Evolutionary conservation across 2,888 invertebrate species (phyloP), one percentile per base, ranked within the genome.

Genomic region (Lissonota sp.): DNA sequence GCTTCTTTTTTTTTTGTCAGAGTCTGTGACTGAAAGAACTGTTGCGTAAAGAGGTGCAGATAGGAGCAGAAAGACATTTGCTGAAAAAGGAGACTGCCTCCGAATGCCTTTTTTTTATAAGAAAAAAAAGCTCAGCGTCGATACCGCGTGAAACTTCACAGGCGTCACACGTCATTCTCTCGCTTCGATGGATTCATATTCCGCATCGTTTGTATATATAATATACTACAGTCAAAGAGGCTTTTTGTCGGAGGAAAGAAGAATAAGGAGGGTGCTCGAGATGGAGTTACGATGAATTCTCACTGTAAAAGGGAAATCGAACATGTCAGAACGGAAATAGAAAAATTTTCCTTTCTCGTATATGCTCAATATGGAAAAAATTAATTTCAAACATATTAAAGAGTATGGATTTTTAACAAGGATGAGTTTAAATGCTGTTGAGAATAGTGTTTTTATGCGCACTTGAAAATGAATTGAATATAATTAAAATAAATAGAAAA

Each of bases 81-180:
- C 37, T 74, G 77, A 39, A 40, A 51, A 62, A 77, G 69, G 80
- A 80, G 58, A 69, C 75, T 81, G 69, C 73, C 77, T 62, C 77
- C 76, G 64, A 72, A 79, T 46, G 40, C 49, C 39, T 26, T 10
- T 55, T 74, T 55, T 49, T 70, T 73, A 39, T 49, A 58, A 46
- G 70, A 58, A 78, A 75, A 80, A 26, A 26, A 78, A 78, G 74
- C 78, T 78, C 74, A 78, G 78, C 66, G 74, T 81, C 81, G 78
- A 81, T 78, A 66, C 74, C 70, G 66, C 78, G 78, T 78, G 70
- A 78, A 78, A 81, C 78, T 74, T 78, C 80, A 72, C 62, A 69
- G 42, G 26, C 72, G 72, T 80, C 77, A 74, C 73, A 74, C 78
- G 73, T 78, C 69, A 81, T 73, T 81, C 49, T 74, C 60, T 66